Conservation (phyloP, 2,113 vertebrate species). For the Sus scrofa region DNA sequence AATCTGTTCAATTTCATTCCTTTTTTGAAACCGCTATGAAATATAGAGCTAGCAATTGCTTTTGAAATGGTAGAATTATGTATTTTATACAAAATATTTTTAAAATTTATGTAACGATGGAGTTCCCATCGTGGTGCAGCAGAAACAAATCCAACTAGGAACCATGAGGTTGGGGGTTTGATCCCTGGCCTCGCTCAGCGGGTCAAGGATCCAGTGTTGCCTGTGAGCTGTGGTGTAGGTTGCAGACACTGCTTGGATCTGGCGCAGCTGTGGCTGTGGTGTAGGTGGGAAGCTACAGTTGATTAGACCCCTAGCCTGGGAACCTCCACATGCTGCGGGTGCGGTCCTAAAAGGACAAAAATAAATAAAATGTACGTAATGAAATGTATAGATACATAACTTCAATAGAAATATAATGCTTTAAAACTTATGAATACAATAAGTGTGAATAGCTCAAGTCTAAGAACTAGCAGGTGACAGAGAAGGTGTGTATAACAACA, state of each 20-base stretch:
- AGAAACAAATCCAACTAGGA: too few relatives aligned
- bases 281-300: too few relatives aligned
- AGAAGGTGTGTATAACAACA: background rate
- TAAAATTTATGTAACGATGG: background rate
- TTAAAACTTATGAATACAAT: background rate
- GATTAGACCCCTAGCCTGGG: too few relatives aligned
- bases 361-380: background rate
- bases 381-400: background rate
- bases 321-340: too few relatives aligned
- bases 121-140: too few relatives aligned
- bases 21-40: conserved; percentile 28
- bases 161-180: too few relatives aligned
- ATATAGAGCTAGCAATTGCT: background rate
- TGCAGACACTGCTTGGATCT: too few relatives aligned
- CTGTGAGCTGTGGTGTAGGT: too few relatives aligned
- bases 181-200: too few relatives aligned
- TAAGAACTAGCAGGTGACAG: background rate
- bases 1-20: background rate
- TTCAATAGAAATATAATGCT: conserved; percentile 20
- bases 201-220: too few relatives aligned
- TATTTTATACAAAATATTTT: background rate
- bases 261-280: too few relatives aligned
- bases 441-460: background rate
- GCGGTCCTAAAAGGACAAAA: too few relatives aligned
- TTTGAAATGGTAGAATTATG: conserved; percentile 37